A percentile compares a stretch with the other conserved stretches of the same genome.
Conservation (phyloP, 2,797 vertebrate species). For the Gephyroberyx darwinii region DNA sequence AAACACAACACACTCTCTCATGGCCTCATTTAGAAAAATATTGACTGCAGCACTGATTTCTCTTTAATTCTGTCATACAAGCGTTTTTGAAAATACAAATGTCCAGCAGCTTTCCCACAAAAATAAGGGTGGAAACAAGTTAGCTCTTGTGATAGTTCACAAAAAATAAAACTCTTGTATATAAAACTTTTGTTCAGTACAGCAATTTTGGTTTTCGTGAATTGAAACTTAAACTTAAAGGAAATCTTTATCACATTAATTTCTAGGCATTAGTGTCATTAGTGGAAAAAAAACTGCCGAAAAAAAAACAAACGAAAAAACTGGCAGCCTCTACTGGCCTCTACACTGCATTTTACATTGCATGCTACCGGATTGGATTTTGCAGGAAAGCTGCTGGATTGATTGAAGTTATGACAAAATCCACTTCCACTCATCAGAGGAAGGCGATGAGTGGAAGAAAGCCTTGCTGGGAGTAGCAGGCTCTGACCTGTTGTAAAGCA, state of each 20-base stretch:
- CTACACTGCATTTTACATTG: too few species aligned
- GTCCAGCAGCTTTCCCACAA: too few species aligned
- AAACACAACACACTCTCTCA: constrained; percentile 10
- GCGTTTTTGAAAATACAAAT: background rate
- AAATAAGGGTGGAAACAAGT: background rate
- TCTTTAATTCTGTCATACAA: background rate
- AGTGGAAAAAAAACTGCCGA: background rate
- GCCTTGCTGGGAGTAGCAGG: background rate
- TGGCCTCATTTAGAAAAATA: constrained; percentile 22
- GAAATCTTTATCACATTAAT: background rate
- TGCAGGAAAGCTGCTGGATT: too few species aligned
- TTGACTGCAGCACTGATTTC: background rate
- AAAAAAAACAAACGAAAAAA: background rate
- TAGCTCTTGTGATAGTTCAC: too few species aligned
- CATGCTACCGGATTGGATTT: too few species aligned
- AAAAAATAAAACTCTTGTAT: background rate
- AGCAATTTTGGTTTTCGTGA: background rate
- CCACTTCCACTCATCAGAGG: background rate
- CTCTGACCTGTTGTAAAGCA: constrained; percentile 93
- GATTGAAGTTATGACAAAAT: background rate
- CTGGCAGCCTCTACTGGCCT: background rate
- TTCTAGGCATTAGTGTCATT: background rate
- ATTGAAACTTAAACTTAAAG: background rate
- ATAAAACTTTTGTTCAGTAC: background rate
- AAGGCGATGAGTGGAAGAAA: background rate